Percentiles rank a stretch among this genome's conserved stretches.
Evolutionary conservation across 1,140 invertebrate genomes (phyloP).

Genomic region (Bombus superbus): DNA sequence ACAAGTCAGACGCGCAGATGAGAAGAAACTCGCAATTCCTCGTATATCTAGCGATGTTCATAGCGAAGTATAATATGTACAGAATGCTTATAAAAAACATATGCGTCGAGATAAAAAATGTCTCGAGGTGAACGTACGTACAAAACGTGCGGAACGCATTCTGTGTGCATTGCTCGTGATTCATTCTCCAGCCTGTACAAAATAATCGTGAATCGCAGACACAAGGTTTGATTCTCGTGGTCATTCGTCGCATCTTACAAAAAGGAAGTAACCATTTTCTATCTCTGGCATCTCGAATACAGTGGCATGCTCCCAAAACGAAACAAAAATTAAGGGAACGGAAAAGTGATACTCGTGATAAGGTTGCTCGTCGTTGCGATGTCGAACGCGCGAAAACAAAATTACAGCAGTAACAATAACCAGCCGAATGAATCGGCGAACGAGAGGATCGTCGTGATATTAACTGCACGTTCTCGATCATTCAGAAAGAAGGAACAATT

Average conservation of each 20-base stretch:
- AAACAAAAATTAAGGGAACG: constrained; percentile 11
- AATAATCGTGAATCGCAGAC: background rate
- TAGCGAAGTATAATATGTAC: constrained; percentile 44
- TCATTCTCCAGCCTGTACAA: background rate
- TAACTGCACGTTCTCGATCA: background rate
- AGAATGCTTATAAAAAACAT: constrained; percentile 40
- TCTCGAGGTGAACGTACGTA: constrained; percentile 35
- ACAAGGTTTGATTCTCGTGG: too few relatives aligned
- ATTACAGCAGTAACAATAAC: constrained; percentile 53
- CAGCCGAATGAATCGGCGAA: constrained; percentile 30
- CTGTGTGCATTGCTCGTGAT: background rate
- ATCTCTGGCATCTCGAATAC: constrained; percentile 47
- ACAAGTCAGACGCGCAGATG: constrained; percentile 46
- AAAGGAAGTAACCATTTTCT: constrained; percentile 16
- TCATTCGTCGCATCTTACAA: background rate
- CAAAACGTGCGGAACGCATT: constrained; percentile 5
- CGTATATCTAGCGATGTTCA: constrained; percentile 51
- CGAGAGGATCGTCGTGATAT: constrained; percentile 13
- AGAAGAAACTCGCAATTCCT: constrained; percentile 23
- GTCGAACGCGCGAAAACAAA: constrained; percentile 42
- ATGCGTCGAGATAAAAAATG: constrained; percentile 53
- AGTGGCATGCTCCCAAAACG: constrained; percentile 52
- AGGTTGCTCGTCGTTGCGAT: constrained; percentile 38
- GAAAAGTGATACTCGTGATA: constrained; percentile 11
- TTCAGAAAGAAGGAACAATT: too few relatives aligned